A percentile compares a stretch with the other conserved stretches of the same genome.
phyloP scores from a whole-genome alignment of 1,140 invertebrate species.

The Microplitis mediator region DNA sequence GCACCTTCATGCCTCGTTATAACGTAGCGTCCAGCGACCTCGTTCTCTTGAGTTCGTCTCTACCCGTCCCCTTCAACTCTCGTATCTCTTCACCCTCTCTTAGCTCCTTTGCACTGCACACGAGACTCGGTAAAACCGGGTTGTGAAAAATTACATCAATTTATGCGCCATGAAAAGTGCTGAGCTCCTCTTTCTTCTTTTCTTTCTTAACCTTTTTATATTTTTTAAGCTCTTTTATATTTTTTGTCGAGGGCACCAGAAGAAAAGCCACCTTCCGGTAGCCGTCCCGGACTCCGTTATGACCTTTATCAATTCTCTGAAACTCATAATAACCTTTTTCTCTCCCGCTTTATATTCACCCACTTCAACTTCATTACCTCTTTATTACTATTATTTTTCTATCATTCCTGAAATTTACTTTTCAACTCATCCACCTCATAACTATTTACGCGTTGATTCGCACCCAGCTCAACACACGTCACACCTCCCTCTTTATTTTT shows the following conservation, averaged over 20 bases:
- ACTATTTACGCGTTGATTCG: too few species aligned
- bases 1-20: conserved; percentile 36
- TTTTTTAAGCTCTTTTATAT: background rate
- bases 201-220: too few species aligned
- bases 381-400: too few species aligned
- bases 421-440: too few species aligned
- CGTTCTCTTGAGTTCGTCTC: conserved; percentile 8
- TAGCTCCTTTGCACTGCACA: conserved; percentile 26
- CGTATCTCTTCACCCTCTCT: background rate
- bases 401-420: too few species aligned
- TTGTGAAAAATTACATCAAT: conserved; percentile 48
- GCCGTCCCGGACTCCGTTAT: conserved; percentile 10
- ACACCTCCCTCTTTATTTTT: too few species aligned
- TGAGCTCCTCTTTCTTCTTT: conserved; percentile 9
- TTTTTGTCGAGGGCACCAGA: background rate
- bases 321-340: background rate
- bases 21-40: background rate
- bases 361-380: too few species aligned
- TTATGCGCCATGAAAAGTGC: conserved; percentile 40
- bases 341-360: background rate
- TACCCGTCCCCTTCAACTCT: background rate
- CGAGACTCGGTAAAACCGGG: conserved; percentile 34
- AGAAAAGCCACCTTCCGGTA: conserved; percentile 14
- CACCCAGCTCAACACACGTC: too few species aligned
- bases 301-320: conserved; percentile 19